Conservation (phyloP, 2,797 vertebrate genomes). For the Sebastes iracundus region DNA sequence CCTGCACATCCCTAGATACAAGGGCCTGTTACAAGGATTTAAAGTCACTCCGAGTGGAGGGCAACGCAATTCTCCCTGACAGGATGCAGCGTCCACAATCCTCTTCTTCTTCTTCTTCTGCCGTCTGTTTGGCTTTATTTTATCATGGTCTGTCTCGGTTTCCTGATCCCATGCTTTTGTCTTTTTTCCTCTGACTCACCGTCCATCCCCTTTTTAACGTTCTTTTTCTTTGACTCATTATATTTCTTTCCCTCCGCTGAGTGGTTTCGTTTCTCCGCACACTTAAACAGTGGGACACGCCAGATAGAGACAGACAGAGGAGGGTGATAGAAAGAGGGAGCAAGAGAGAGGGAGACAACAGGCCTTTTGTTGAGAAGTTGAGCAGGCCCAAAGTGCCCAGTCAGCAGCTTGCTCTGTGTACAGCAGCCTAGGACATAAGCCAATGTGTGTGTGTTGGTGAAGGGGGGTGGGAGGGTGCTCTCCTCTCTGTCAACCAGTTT, state of each 20-base stretch:
- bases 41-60: conserved; percentile 55
- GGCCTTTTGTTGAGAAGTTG: conserved; percentile 87
- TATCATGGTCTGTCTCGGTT: not conserved
- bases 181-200: not conserved
- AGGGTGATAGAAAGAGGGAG: conserved; percentile 66
- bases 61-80: conserved; percentile 56
- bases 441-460: conserved; percentile 34
- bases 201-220: not conserved
- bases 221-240: conserved; percentile 27
- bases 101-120: conserved; percentile 15
- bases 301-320: conserved; percentile 63
- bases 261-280: conserved; percentile 45
- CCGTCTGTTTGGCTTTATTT: conserved; percentile 38
- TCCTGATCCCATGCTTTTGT: not conserved
- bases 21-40: conserved; percentile 67
- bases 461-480: not conserved
- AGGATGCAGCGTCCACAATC: conserved; percentile 53
- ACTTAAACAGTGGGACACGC: conserved; percentile 65
- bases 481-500: conserved; percentile 69
- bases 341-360: conserved; percentile 84
- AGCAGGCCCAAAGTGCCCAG: conserved; percentile 80
- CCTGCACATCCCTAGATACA: conserved; percentile 29
- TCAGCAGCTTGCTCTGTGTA: conserved; percentile 84
- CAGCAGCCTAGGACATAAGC: conserved; percentile 68
- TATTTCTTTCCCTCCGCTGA: conserved; percentile 4